Evolutionary conservation across 2,888 invertebrate genomes (phyloP).

Genomic region (Pecten maximus): DNA sequence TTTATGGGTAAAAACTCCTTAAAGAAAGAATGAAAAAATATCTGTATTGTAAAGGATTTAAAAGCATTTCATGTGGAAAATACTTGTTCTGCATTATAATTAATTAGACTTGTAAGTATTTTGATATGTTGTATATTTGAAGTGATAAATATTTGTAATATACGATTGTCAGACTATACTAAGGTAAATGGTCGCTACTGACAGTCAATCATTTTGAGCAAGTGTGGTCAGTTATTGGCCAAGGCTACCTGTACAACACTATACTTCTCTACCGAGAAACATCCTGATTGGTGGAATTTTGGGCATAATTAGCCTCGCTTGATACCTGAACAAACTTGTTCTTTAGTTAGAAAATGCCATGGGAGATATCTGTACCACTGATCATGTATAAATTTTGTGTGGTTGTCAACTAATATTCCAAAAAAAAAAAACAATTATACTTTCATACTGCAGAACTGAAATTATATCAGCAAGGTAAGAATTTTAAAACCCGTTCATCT

Average conservation of each 20-base stretch:
- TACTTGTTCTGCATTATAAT: background rate
- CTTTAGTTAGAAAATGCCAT: conserved; percentile 27
- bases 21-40: no score
- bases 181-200: background rate
- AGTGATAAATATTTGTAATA: background rate
- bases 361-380: background rate
- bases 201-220: background rate
- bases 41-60: background rate
- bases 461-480: no score
- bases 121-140: conserved; percentile 8
- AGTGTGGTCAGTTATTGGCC: background rate
- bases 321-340: background rate
- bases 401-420: no score
- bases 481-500: no score
- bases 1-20: no score
- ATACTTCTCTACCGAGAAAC: background rate
- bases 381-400: background rate
- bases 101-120: background rate
- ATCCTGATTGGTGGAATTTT: background rate
- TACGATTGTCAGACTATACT: background rate
- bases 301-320: background rate
- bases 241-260: background rate
- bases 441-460: no score
- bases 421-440: no score
- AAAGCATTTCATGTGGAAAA: background rate